phyloP scores from a whole-genome alignment of 2,888 invertebrate genomes.

The Harpagoxenus sublaevis region DNA sequence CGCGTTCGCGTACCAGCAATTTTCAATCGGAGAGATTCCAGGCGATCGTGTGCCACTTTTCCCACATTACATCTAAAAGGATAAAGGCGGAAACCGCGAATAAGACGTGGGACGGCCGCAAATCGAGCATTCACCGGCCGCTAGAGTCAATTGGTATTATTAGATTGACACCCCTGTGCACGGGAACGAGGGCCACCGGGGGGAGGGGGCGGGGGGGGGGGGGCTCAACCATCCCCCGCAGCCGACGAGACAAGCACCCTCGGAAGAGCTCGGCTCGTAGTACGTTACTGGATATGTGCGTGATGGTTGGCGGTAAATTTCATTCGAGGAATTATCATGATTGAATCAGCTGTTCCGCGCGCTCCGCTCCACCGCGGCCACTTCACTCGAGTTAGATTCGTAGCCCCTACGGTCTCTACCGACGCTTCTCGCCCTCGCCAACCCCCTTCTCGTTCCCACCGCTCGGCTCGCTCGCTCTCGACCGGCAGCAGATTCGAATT shows the following conservation, averaged over 20 bases:
- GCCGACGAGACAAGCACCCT: conserved; percentile 68
- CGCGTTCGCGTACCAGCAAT: conserved; percentile 3
- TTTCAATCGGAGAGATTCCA: conserved; percentile 20
- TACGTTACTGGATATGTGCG: conserved; percentile 79
- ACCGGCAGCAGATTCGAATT: conserved; percentile 62
- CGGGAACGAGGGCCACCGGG: conserved; percentile 26
- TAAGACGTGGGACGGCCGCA: conserved; percentile 78
- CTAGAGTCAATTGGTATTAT: conserved; percentile 85
- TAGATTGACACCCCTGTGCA: conserved; percentile 85
- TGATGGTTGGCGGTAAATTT: conserved; percentile 85
- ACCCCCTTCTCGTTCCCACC: conserved; percentile 27
- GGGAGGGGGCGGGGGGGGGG: neutral
- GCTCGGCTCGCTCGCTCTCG: conserved; percentile 18
- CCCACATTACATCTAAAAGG: conserved; percentile 65
- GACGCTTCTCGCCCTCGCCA: conserved; percentile 32
- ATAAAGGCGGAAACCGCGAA: conserved; percentile 73
- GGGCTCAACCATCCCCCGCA: conserved; percentile 76
- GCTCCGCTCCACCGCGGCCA: conserved; percentile 74
- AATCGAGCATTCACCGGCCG: conserved; percentile 82
- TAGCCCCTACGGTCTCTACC: conserved; percentile 34
- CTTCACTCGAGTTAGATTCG: conserved; percentile 76
- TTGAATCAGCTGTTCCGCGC: conserved; percentile 84
- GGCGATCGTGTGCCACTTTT: conserved; percentile 58
- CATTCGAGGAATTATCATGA: conserved; percentile 86
- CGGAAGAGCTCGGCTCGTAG: conserved; percentile 57